These are phyloP conservation scores for Sciurus carolinensis DNA, from an alignment of 2,797 vertebrate species.

Conservation along the genomic window DNA sequence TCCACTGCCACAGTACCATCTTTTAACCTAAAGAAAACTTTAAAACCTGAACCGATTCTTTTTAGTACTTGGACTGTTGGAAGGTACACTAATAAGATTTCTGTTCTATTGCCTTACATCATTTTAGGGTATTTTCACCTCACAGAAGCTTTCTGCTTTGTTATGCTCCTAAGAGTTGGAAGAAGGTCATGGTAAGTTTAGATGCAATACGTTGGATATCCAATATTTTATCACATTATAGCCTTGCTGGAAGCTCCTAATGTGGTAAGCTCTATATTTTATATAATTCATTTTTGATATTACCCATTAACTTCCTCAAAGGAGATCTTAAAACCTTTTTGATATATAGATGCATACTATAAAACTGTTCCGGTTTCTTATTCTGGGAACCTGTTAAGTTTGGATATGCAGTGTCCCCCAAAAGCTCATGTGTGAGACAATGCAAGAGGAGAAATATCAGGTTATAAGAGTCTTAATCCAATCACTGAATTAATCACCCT, in stretches of 20 bases:
- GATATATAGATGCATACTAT: neutral
- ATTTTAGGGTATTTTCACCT: neutral
- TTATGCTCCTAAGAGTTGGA: neutral
- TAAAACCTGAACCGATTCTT: neutral
- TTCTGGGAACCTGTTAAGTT: neutral
- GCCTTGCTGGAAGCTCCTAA: neutral
- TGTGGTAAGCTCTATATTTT: neutral
- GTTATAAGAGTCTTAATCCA: no score
- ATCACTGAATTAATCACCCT: no score
- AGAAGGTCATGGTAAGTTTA: neutral
- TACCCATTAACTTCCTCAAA: neutral
- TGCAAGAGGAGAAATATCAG: no score
- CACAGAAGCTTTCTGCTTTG: conserved; percentile 27
- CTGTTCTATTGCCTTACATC: neutral
- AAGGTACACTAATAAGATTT: neutral
- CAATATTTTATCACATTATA: neutral
- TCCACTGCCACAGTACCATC: neutral
- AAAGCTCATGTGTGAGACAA: no score
- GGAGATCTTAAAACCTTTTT: neutral
- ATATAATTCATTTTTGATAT: neutral
- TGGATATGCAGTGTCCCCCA: no score
- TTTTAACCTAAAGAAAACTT: neutral
- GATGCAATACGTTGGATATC: neutral
- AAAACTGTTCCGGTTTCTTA: neutral
- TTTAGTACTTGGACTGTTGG: neutral